Base-by-base conservation (phyloP, 1,140 invertebrate species). In the Rhyacophila brunnea region DNA sequence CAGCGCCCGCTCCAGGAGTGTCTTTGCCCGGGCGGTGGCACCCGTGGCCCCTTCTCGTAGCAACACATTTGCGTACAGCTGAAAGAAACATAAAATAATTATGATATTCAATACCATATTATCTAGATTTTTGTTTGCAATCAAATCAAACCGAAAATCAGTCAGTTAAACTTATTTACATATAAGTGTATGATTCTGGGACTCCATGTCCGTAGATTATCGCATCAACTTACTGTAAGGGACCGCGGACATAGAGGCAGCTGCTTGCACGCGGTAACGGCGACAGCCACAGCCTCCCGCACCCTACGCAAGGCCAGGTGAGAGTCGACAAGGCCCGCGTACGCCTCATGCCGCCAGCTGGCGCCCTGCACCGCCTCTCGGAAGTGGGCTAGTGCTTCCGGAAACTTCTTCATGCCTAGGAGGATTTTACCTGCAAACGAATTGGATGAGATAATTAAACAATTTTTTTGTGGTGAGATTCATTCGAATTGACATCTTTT, bases 291-390 rank as follows among this genome's bases (percentile, higher is more conserved):
- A 1, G 88, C 89, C 71, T 91, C 88, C 69, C 86, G 74, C 45
- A 82, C 72, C 38, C 88, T 74, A 60, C 86, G 81, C 72, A 84
- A 80, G 7, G 83, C 81, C 34, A 87, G 71, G 66, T 89, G 88
- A 70, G 85, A 87, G 64, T 89, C 84, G 5, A 89, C 84, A 20
- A 90, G 70, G 17, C 88, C 88, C 74, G 87, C 84, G 66, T 91
- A 84, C 3, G 84, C 81, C 69, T 91, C 89, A 59, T 80, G 82
- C 60, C 80, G 74, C 58, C 78, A 74, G 1, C 79, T 77, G 64
- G 81, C 79, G 35, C 81, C 71, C 66, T 85, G 82, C 62, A 88
- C 79, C 0, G 87, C 89, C 71, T 91, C 87, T 63, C 86, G 78
- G 71, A 89, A 91, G 69, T 88, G 84, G 36, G 80, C 73, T 1